Percentiles rank a stretch among this genome's conserved stretches.
Conservation (phyloP, 2,888 invertebrate species). For the Lacanobia oleracea region DNA sequence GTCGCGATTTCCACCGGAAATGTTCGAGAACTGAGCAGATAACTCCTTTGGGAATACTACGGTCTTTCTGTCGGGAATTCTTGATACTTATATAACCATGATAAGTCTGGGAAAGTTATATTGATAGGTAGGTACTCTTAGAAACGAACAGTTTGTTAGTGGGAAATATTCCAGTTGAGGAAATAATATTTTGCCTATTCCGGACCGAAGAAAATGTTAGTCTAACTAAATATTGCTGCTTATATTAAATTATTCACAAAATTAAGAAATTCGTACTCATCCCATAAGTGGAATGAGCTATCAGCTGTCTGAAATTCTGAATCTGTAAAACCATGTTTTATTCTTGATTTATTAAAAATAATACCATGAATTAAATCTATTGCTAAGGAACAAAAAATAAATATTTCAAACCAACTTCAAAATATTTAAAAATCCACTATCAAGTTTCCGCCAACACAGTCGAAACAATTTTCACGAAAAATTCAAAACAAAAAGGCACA, state of each 20-base stretch:
- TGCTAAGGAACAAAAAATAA: not conserved
- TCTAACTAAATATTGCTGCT: no score
- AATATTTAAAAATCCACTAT: not conserved
- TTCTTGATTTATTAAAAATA: no score
- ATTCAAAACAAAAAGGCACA: conserved; percentile 26
- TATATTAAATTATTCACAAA: no score
- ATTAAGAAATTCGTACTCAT: no score
- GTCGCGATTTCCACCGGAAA: conserved; percentile 19
- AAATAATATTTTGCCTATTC: not conserved
- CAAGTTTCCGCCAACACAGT: conserved; percentile 16
- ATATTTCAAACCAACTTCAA: not conserved
- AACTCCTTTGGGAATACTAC: not conserved
- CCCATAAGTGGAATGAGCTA: no score
- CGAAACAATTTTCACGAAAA: conserved; percentile 26
- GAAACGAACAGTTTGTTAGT: not conserved
- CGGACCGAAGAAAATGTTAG: not conserved
- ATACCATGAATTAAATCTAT: no score
- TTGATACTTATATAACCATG: not conserved
- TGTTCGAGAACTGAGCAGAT: not conserved
- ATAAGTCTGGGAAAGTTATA: not conserved
- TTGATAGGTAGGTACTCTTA: not conserved
- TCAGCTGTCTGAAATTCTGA: no score
- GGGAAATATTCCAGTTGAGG: not conserved
- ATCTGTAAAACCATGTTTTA: no score
- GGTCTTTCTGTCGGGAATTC: not conserved